phyloP scores from a whole-genome alignment of 2,888 invertebrate genomes.

The Hydrotaea diabolus region DNA sequence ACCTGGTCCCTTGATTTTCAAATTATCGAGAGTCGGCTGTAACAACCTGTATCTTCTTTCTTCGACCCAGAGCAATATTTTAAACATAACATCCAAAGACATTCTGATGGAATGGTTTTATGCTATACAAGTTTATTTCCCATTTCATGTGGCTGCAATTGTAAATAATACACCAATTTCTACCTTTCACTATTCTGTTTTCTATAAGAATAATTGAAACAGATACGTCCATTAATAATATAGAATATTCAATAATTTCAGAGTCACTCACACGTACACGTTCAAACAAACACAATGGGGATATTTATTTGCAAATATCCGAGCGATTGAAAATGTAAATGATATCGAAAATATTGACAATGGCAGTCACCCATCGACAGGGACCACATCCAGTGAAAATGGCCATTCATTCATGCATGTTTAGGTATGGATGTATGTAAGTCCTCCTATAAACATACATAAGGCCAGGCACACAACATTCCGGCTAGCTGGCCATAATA shows the following conservation, averaged over 20 bases:
- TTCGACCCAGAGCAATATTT: too few species aligned
- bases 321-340: constrained; percentile 21
- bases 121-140: too few species aligned
- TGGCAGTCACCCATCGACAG: not conserved
- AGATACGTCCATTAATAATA: constrained; percentile 4
- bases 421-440: not conserved
- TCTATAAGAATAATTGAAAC: not conserved
- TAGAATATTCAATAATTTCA: constrained; percentile 27
- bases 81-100: too few species aligned
- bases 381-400: not conserved
- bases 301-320: constrained; percentile 22
- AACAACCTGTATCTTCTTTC: too few species aligned
- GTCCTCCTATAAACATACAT: too few species aligned
- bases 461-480: not conserved
- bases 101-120: too few species aligned
- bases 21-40: too few species aligned
- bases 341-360: not conserved
- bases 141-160: too few species aligned
- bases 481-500: not conserved
- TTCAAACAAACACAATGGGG: not conserved
- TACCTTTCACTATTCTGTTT: too few species aligned
- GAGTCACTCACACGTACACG: not conserved
- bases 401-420: not conserved
- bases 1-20: too few species aligned
- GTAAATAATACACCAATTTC: too few species aligned